Base-by-base conservation (phyloP, 2,113 vertebrate species). In the Elaphurus davidianus region DNA sequence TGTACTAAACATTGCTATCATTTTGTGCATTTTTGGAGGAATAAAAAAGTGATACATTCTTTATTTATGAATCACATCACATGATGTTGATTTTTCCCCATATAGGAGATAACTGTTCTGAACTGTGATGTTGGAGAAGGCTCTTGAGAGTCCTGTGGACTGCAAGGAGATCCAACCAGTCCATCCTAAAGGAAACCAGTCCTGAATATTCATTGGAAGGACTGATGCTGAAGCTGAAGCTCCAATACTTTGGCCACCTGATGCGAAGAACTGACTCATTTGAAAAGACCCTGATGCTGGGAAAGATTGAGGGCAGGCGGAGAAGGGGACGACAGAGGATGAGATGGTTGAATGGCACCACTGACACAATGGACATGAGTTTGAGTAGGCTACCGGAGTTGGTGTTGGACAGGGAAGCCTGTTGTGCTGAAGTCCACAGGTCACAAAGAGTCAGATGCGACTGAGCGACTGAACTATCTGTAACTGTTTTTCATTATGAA, bases 311-410 rank as follows among this genome's bases (percentile, higher is more conserved):
- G 40, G n/a, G n/a, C 36, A 74, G 67, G 67, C 21, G 64, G 17
- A 74, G n/a, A 40, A 74, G 67, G 19, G 21, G 19, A 23, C 0
- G 0, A 40, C 10, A 40, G n/a, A 74, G n/a, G 67, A 74, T 23
- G 67, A 23, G n/a, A 74, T 6, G 0, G 19, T 25, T 74, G 11
- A 11, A 40, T 74, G n/a, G 0, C 11, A 74, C 12, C n/a, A 13
- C n/a, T 40, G 67, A 40, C 0, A 0, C 0, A 0, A 74, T 23
- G 10, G 5, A 23, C 19, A 74, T 74, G n/a, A 74, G 67, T 74
- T 74, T 40, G 67, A 74, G n/a, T 40, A 74, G 67, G 19, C 67
- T 74, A 23, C n/a, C 40, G 67, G 67, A 40, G n/a, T 12, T 40
- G 67, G 19, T 74, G n/a, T 6, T 40, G 19, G n/a, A 74, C 1